Conservation (phyloP, 2,113 vertebrate genomes). For the Baryphthengus martii region DNA sequence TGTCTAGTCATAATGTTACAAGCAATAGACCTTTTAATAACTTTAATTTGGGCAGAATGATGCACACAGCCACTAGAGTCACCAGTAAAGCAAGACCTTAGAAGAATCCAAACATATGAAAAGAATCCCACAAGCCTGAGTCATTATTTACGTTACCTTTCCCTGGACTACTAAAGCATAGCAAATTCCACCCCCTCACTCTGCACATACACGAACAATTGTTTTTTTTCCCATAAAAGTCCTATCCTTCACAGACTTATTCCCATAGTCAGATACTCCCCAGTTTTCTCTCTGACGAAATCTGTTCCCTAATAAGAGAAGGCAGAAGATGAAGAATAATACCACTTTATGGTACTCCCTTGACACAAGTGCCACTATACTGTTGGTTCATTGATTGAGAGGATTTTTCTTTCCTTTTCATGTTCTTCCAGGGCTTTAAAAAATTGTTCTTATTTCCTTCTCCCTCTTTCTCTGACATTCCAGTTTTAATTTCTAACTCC, state of each 20-base stretch:
- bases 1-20: background rate
- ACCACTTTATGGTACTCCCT: background rate
- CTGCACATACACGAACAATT: accelerated
- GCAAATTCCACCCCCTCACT: background rate
- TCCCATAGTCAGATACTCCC: background rate
- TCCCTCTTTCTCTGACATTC: background rate
- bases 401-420: background rate
- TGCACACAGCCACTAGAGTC: background rate
- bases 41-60: background rate
- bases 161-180: background rate
- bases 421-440: background rate
- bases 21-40: background rate
- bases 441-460: background rate
- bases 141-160: background rate
- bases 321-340: background rate
- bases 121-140: background rate
- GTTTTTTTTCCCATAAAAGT: background rate
- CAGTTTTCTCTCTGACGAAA: background rate
- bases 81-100: background rate
- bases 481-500: background rate
- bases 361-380: background rate
- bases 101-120: background rate
- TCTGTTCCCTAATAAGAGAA: background rate
- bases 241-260: background rate
- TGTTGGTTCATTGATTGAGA: background rate